Evolutionary conservation across 2,888 invertebrate genomes (phyloP).

Genomic region (Pachycephus smyrnensis): DNA sequence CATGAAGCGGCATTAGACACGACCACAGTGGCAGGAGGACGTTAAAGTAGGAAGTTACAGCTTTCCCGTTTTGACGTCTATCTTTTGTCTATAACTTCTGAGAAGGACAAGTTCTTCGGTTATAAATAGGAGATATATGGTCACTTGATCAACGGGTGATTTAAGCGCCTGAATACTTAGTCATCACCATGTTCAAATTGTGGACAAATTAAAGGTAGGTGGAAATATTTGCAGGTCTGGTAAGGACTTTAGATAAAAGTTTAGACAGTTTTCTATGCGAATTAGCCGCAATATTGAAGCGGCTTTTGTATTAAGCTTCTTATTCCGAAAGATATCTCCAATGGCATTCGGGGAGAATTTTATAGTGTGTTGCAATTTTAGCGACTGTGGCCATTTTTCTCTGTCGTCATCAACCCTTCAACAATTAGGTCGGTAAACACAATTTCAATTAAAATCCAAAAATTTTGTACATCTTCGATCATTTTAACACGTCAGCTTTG

Average conservation of each 20-base stretch:
- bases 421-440: no score
- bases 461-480: no score
- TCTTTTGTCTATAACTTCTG: no score
- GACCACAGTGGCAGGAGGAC: conserved; percentile 9
- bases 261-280: background rate
- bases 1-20: background rate
- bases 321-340: background rate
- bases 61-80: background rate
- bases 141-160: background rate
- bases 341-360: background rate
- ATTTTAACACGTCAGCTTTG: no score
- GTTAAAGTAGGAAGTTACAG: conserved; percentile 5
- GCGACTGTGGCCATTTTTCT: background rate
- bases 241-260: background rate
- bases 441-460: no score
- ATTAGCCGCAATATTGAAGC: background rate
- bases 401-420: background rate
- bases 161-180: background rate
- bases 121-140: no score
- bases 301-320: background rate
- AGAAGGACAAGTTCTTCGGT: no score
- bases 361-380: background rate
- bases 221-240: background rate
- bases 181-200: background rate
- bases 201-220: background rate